These are phyloP conservation scores for Rallus limicola DNA, from an alignment of 2,113 vertebrate species.

Conservation along the genomic window DNA sequence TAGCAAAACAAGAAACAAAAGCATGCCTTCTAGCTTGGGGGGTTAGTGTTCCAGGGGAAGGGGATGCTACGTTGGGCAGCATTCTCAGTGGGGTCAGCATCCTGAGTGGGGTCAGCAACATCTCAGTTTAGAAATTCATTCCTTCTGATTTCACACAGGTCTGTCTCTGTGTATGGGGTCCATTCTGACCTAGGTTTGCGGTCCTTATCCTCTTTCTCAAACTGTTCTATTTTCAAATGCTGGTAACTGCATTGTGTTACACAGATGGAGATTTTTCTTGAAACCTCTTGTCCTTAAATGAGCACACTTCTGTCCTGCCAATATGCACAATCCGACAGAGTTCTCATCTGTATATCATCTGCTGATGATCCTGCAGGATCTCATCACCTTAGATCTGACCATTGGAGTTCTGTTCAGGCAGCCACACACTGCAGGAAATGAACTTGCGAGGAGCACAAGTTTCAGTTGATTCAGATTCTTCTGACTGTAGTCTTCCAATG, in stretches of 20 bases:
- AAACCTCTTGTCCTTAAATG: not conserved
- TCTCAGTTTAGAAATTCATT: not conserved
- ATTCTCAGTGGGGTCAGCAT: not conserved
- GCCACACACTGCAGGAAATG: accelerated
- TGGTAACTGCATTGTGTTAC: not conserved
- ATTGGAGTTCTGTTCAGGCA: not conserved
- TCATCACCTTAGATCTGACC: not conserved
- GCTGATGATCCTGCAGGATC: not conserved
- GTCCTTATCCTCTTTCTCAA: not conserved
- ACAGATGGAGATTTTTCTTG: not conserved
- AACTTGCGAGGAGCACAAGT: not conserved
- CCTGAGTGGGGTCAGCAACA: not conserved
- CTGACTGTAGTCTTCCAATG: not conserved
- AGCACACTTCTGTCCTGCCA: not conserved
- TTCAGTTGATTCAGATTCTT: not conserved
- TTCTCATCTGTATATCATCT: not conserved
- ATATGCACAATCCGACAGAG: not conserved
- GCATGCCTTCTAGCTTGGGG: not conserved
- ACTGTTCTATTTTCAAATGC: not conserved
- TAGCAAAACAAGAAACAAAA: not conserved
- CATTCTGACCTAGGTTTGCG: not conserved
- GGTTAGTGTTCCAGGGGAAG: not conserved
- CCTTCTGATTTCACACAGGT: not conserved
- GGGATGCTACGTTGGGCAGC: not conserved
- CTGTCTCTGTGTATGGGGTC: not conserved